Percentiles rank a stretch among this genome's conserved stretches.
phyloP scores from a whole-genome alignment of 2,888 invertebrate genomes.

The Trachelus iudaicus region DNA sequence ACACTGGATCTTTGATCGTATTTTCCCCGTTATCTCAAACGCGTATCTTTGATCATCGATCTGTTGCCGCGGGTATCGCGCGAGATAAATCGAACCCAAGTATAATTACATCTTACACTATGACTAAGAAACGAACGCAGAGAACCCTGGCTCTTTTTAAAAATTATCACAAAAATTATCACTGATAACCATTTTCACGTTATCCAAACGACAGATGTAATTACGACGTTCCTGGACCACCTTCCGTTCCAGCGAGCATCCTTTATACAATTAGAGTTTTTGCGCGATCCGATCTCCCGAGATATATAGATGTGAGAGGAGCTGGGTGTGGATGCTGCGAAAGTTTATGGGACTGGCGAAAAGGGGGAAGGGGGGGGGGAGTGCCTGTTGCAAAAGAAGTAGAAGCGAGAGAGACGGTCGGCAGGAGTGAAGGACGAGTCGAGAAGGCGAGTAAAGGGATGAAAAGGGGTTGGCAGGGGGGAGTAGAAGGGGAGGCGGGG shows the following conservation, averaged over 20 bases:
- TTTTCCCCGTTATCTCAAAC: neutral
- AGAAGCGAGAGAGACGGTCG: neutral
- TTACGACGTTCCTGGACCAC: neutral
- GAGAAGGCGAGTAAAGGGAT: neutral
- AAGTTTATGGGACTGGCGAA: constrained; percentile 1
- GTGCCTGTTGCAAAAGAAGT: constrained; percentile 18
- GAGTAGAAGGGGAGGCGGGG: neutral
- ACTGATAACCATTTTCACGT: neutral
- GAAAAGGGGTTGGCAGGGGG: neutral
- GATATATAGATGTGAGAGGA: constrained; percentile 45
- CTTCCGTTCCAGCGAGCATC: constrained; percentile 32
- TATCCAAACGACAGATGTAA: neutral
- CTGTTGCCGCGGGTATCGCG: neutral
- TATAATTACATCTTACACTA: neutral
- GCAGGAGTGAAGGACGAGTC: neutral
- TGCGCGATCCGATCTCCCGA: constrained; percentile 41
- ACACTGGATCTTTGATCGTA: neutral
- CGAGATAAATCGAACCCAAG: neutral
- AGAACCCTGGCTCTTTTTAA: neutral
- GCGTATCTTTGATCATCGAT: neutral
- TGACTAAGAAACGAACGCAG: no score
- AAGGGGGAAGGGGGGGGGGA: constrained; percentile 15
- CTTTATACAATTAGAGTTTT: constrained; percentile 61
- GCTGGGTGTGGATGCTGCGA: constrained; percentile 24
- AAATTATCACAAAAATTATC: neutral